These are phyloP conservation scores for Tapirus terrestris DNA, from an alignment of 2,113 vertebrate species.

Conservation along the genomic window DNA sequence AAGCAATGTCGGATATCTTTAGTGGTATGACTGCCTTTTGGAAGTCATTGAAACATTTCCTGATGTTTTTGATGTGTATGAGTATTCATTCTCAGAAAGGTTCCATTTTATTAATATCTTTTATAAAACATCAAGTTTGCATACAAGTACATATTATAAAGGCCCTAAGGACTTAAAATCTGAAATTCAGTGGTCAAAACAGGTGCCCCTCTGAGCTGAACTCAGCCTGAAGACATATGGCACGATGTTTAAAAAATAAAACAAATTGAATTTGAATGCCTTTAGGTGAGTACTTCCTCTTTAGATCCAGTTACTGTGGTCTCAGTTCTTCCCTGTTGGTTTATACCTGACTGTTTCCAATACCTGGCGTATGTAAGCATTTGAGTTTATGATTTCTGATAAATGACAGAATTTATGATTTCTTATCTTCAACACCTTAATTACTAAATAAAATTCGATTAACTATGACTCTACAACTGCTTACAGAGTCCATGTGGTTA, in stretches of 20 bases:
- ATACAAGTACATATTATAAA: background rate
- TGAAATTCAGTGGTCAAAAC: slow-evolving; percentile 2
- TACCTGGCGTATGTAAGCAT: background rate
- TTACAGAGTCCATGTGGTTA: background rate
- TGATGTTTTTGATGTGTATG: slow-evolving; percentile 7
- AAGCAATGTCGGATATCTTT: background rate
- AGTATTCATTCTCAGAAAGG: background rate
- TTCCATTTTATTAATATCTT: background rate
- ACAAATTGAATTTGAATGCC: background rate
- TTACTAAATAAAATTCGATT: slow-evolving; percentile 21
- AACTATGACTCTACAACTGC: background rate
- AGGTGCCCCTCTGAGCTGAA: background rate
- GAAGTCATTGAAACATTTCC: background rate
- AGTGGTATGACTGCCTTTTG: background rate
- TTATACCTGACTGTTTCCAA: background rate
- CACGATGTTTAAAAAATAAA: background rate
- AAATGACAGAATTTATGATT: slow-evolving; percentile 7
- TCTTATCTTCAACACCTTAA: slow-evolving; percentile 13
- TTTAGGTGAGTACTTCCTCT: background rate
- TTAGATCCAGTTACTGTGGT: background rate
- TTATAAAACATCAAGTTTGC: background rate
- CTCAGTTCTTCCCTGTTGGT: background rate
- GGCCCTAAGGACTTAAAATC: background rate
- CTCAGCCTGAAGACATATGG: background rate
- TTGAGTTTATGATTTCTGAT: slow-evolving; percentile 33